Evolutionary conservation across 2,113 vertebrate species (phyloP).

Genomic region (Anser cygnoides): DNA sequence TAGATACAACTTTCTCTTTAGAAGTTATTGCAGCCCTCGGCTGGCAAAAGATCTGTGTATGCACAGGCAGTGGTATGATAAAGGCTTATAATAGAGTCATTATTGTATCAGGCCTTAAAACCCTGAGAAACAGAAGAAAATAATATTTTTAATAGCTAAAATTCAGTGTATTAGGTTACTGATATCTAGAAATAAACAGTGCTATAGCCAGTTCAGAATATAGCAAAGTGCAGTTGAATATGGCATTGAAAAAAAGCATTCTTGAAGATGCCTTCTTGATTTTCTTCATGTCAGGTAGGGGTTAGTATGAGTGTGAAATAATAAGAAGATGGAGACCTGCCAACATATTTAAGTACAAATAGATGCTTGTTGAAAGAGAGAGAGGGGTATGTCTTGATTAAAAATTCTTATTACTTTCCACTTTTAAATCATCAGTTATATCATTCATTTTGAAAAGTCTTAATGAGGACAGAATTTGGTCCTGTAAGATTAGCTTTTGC

Average conservation of each 20-base stretch:
- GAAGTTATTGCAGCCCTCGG: neutral
- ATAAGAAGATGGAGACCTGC: neutral
- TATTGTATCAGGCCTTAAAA: neutral
- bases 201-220: neutral
- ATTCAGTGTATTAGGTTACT: neutral
- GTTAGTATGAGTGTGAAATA: neutral
- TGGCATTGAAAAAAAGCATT: neutral
- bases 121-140: neutral
- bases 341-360: neutral
- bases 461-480: constrained; percentile 66
- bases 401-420: neutral
- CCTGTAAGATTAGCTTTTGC: constrained; percentile 49
- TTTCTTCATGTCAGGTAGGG: neutral
- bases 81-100: accelerated
- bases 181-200: neutral
- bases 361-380: neutral
- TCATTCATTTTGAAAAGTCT: constrained; percentile 24
- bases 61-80: neutral
- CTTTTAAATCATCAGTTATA: constrained; percentile 36
- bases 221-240: neutral
- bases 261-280: neutral
- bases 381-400: constrained; percentile 20
- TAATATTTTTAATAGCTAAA: neutral
- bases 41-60: neutral
- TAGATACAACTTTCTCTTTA: too few relatives aligned